phyloP scores from a whole-genome alignment of 2,797 vertebrate species.

The Leptoclinus maculatus region DNA sequence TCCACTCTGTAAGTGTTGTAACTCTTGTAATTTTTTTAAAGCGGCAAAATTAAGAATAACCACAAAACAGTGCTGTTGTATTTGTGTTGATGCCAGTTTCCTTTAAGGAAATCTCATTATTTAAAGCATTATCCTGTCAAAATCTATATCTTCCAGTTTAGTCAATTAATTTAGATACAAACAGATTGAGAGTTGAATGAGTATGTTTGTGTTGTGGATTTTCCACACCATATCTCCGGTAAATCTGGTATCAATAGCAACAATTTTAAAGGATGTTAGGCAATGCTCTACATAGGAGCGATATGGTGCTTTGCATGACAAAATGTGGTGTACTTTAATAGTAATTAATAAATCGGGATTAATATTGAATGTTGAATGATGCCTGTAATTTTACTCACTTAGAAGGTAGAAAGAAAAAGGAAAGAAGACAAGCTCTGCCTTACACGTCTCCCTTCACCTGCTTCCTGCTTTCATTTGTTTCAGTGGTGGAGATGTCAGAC shows the following conservation, averaged over 20 bases:
- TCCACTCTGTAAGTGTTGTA: not conserved
- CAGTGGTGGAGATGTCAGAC: constrained; percentile 24
- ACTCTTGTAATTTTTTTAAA: not conserved
- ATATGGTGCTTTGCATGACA: not conserved
- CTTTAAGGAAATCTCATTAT: not conserved
- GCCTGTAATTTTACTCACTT: not conserved
- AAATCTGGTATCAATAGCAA: not conserved
- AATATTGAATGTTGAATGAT: not conserved
- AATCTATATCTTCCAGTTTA: not conserved
- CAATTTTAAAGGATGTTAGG: not conserved
- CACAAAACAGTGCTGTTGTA: not conserved
- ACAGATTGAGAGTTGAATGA: not conserved
- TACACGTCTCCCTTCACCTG: constrained; percentile 3
- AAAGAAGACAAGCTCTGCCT: not conserved
- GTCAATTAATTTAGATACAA: not conserved
- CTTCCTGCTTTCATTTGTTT: constrained; percentile 42
- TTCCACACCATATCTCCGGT: not conserved
- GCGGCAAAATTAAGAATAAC: not conserved
- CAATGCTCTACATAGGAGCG: not conserved
- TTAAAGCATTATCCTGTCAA: not conserved
- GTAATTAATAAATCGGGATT: not conserved
- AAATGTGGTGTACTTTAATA: not conserved
- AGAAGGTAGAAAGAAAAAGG: not conserved
- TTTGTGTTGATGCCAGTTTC: constrained; percentile 13
- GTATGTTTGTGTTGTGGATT: not conserved